Base-by-base conservation (phyloP, 2,888 invertebrate species). In the Trilocha varians region DNA sequence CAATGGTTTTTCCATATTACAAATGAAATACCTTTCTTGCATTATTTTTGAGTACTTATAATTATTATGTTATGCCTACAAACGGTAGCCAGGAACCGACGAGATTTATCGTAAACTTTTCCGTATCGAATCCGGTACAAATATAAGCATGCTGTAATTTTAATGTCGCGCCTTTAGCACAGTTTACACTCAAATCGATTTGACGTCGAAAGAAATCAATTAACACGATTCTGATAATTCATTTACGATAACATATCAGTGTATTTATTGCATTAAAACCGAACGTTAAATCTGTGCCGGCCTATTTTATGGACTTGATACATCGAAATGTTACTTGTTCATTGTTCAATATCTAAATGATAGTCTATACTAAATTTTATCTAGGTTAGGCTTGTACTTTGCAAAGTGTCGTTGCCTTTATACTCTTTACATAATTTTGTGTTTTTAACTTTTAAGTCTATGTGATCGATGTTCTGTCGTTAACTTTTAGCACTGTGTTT, bases 161-260 rank as follows among this genome's bases (percentile, higher is more conserved):
- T 70, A 70, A 71, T 65, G 64, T 65, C 53, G 60, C 57, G 62
- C 65, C 67, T 75, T 72, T 73, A 74, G 66, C 72, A 72, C 75
- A 78, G 76, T 78, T 79, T 74, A 78, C 82, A 82, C 77, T 62
- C 70, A 69, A 84, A 84, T 84, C 80, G 77, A 83, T 84, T 83
- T 57, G 72, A 78, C 71, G 79, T 79, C 72, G 74, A 70, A 67
- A 62, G 71, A 74, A 84, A 83, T 83, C 70, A 77, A 84, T 84
- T 83, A 65, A 55, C 62, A 58, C 64, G 70, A 61, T 70, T 61
- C 62, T 69, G 73, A 77, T 76, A 78, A 76, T 71, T 75, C 67
- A 61, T 73, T 74, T 74, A 71, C 71, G 65, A 74, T 71, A 54
- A 43, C 56, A 69, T 78, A 78, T 74, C 63, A 70, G 63, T 59